Base-by-base conservation (phyloP, 2,113 vertebrate species). In the Syngnathoides biaculeatus region DNA sequence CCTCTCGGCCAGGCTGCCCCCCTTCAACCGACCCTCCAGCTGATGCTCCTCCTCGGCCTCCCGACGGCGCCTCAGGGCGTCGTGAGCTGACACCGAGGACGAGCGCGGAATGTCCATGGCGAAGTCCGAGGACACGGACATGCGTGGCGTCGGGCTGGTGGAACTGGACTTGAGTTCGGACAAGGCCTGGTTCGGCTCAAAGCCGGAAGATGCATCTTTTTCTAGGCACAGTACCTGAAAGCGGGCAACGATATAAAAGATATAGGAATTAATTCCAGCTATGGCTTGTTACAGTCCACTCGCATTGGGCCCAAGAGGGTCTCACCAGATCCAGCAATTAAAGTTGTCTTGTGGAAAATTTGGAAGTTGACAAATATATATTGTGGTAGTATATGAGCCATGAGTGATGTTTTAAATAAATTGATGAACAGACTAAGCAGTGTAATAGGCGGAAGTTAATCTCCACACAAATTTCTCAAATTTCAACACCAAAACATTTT, bases 211-310 rank as follows among this genome's bases (percentile, higher is more conserved):
- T 0, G 84, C 13, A 65, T 67, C 87, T 48, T 89, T 94, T 68
- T 95, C 93, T 52, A 94, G 83, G 65, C 87, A 92, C 68, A 99
- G 89, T 17, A 98, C 88, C 97, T 98, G 75, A 0, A 65, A n/a
- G 14, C 10, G 60, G 2, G 13, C 30, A 22, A 22, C 9, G 17
- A 35, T 1, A 35, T 35, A 35, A 35, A 35, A 35, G 30, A 35
- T 35, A 35, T 35, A 35, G 30, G 6, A 35, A 35, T 43, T 15
- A 43, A 43, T 14, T 43, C 5, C 0, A 14, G 14, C 42, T 43
- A 15, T 43, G 3, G 30, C 4, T 35, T 35, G 30, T 35, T 43
- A 43, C 3, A 43, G 13, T 14, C 42, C 14, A 13, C 42, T 43
- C 14, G 42, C 42, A 43, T 15, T 43, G 42, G 42, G 42, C 12